phyloP scores from a whole-genome alignment of 2,888 invertebrate genomes.

The Ormyrus pomaceus region DNA sequence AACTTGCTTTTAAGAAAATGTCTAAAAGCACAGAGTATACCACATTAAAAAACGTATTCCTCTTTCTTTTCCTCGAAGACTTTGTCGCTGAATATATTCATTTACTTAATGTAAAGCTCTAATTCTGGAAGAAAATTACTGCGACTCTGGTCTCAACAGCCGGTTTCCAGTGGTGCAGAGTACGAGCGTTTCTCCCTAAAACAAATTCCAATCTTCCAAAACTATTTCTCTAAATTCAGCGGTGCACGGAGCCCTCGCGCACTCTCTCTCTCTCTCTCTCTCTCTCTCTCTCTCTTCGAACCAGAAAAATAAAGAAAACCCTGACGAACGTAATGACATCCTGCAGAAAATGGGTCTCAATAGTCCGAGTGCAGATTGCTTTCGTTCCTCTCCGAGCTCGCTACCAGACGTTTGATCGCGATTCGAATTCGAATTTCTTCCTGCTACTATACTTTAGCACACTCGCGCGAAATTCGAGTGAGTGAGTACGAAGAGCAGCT shows the following conservation, averaged over 20 bases:
- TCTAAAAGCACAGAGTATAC: no score
- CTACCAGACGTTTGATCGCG: constrained; percentile 44
- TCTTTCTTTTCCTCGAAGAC: background rate
- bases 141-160: constrained; percentile 10
- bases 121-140: constrained; percentile 42
- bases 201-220: constrained; percentile 44
- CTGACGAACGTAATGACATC: constrained; percentile 53
- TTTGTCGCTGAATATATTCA: constrained; percentile 25
- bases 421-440: constrained; percentile 48
- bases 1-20: no score
- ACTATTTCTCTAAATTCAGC: constrained; percentile 43
- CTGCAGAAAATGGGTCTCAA: constrained; percentile 49
- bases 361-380: constrained; percentile 52
- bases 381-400: constrained; percentile 39
- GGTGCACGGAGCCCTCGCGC: background rate
- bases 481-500: constrained; percentile 10
- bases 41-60: no score
- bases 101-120: constrained; percentile 30
- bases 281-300: constrained; percentile 15
- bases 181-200: constrained; percentile 26
- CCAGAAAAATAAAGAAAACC: constrained; percentile 48
- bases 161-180: constrained; percentile 9
- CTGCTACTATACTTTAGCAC: constrained; percentile 2
- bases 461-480: constrained; percentile 23
- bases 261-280: background rate